Percentiles rank a stretch among this genome's conserved stretches.
phyloP scores from a whole-genome alignment of 2,797 vertebrate genomes.

The Sphenopsis melanotis region DNA sequence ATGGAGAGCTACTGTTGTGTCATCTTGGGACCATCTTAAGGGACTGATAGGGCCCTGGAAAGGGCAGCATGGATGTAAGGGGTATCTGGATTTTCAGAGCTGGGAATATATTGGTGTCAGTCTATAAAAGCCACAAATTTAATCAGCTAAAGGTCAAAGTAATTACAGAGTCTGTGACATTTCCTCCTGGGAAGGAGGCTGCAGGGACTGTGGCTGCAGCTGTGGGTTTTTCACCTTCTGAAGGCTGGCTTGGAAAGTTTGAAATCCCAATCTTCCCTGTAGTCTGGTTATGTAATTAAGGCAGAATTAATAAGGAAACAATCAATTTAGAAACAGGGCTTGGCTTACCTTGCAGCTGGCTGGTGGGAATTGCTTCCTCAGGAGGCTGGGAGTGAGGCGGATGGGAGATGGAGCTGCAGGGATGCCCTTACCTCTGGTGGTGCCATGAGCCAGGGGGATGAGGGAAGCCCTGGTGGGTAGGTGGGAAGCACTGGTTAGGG shows the following conservation, averaged over 20 bases:
- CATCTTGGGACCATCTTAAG: background rate
- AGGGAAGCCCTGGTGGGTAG: background rate
- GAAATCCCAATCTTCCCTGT: background rate
- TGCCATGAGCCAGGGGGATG: background rate
- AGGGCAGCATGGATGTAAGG: background rate
- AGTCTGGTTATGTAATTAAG: background rate
- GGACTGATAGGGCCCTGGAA: background rate
- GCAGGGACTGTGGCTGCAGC: background rate
- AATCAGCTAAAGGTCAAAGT: slow-evolving; percentile 13
- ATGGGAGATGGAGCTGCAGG: background rate
- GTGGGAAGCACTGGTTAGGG: background rate
- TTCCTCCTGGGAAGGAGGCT: background rate
- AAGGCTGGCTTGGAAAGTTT: background rate
- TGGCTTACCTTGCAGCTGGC: background rate
- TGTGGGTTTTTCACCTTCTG: background rate
- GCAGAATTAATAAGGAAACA: background rate
- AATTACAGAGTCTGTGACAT: background rate
- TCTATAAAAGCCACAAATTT: background rate
- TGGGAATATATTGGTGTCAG: rapidly evolving
- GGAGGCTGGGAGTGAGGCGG: rapidly evolving
- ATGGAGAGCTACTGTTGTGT: background rate
- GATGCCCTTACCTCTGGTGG: background rate
- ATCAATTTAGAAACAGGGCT: background rate
- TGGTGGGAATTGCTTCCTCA: background rate
- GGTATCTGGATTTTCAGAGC: background rate